Base-by-base conservation (phyloP, 2,888 invertebrate genomes). In the Ornithoptera priamus region DNA sequence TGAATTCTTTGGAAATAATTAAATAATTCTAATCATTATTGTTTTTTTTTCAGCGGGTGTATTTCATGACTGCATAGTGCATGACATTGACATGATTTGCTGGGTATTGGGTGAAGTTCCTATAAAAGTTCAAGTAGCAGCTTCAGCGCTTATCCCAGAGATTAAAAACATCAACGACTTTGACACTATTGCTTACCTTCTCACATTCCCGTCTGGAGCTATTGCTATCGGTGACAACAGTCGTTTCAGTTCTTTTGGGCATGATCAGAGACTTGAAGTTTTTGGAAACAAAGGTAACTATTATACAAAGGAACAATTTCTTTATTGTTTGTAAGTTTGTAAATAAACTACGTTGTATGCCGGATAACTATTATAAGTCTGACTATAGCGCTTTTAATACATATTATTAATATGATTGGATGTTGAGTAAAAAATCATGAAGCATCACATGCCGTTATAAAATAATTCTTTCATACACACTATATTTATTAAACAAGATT, bases 21-120 rank as follows among this genome's bases (percentile, higher is more conserved):
- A 39, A 20, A 20, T 62, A 39, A 12, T 15, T 10, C 15, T 46
- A 46, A 46, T 18, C 6, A 7, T 53, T 18, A 53, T 53, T n/a
- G 18, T 53, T 42, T 18, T 17, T 46, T 61, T 74, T 71, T n/a
- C 73, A 93, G 95, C 95, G 74, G 95, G 95, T n/a, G 94, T 95
- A 53, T 95, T 95, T 81, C 94, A 95, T 71, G 95, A 96, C 80
- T 94, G 95, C 75, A 87, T 94, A 68, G 95, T 95, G 1, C 95
- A 96, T 76, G 95, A 96, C 80, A 90, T 96, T 70, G 95, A 96
- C 77, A 89, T 94, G 83, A 82, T 94, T 12, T 94, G 94, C 70
- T 95, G 94, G 94, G 81, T 95, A 50, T 81, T 95, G 39, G 94
- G 94, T 0, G 95, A 95, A 79, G 90, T 93, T 71, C 95, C 95